These are phyloP conservation scores for Habrosyne pyritoides DNA, from an alignment of 2,888 invertebrate species.

Conservation along the genomic window DNA sequence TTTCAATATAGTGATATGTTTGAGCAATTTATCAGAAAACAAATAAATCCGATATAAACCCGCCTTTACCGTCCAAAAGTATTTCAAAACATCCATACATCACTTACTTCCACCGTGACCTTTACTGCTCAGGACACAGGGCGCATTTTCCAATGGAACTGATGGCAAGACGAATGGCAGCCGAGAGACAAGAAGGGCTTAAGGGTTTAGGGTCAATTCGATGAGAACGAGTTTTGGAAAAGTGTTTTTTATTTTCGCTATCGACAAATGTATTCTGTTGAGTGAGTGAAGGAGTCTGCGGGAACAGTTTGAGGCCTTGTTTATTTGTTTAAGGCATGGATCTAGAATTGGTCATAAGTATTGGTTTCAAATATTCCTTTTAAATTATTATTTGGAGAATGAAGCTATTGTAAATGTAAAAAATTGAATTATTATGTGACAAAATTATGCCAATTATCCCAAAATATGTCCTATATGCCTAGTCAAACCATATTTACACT, in stretches of 20 bases:
- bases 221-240: background rate
- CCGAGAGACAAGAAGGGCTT: background rate
- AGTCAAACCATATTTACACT: too few relatives aligned
- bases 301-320: background rate
- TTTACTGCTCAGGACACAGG: background rate
- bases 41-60: background rate
- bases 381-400: too few relatives aligned
- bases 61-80: background rate
- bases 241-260: slow-evolving; percentile 3
- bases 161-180: background rate
- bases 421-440: too few relatives aligned
- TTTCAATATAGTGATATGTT: too few relatives aligned
- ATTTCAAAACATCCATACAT: background rate
- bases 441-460: too few relatives aligned
- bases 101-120: background rate
- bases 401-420: too few relatives aligned
- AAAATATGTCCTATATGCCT: too few relatives aligned
- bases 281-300: background rate
- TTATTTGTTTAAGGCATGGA: too few relatives aligned
- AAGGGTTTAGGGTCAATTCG: background rate
- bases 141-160: background rate
- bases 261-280: background rate
- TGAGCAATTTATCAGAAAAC: too few relatives aligned
- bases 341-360: background rate
- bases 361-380: too few relatives aligned